These are phyloP conservation scores for Heterotilapia buettikoferi DNA, from an alignment of 2,113 vertebrate genomes.

Conservation along the genomic window DNA sequence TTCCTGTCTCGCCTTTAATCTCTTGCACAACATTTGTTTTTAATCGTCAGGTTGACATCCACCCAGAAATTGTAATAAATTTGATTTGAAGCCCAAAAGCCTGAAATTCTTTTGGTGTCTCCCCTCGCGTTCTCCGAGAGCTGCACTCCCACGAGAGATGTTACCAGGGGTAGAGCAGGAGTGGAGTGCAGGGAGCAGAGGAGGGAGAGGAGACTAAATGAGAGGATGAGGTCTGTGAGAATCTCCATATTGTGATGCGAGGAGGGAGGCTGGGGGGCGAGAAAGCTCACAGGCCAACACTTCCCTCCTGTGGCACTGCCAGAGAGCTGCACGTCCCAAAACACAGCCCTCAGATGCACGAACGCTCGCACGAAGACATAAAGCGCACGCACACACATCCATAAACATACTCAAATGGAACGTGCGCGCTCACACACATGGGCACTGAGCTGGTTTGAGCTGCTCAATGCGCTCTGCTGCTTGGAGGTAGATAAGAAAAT, in stretches of 20 bases:
- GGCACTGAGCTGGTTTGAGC: constrained; percentile 14
- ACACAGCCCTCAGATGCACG: neutral
- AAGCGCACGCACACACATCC: neutral
- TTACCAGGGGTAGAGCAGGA: neutral
- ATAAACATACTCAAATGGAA: neutral
- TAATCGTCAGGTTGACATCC: neutral
- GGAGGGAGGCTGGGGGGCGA: constrained; percentile 6
- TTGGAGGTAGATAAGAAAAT: constrained; percentile 58
- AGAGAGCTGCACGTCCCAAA: constrained; percentile 56
- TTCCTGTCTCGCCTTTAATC: neutral
- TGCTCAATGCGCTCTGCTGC: constrained; percentile 35
- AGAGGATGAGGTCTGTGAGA: neutral
- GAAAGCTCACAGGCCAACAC: constrained; percentile 55
- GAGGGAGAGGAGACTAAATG: neutral
- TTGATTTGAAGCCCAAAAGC: neutral
- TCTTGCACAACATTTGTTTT: neutral
- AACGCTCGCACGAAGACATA: neutral
- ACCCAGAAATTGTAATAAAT: neutral
- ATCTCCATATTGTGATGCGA: constrained; percentile 21
- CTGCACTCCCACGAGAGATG: constrained; percentile 32
- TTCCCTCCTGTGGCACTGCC: constrained; percentile 70
- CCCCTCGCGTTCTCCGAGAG: neutral
- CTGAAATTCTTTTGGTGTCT: neutral
- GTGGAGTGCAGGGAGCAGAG: neutral
- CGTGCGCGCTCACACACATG: neutral